Conservation (phyloP, 2,113 vertebrate genomes). For the Vireo altiloquus region DNA sequence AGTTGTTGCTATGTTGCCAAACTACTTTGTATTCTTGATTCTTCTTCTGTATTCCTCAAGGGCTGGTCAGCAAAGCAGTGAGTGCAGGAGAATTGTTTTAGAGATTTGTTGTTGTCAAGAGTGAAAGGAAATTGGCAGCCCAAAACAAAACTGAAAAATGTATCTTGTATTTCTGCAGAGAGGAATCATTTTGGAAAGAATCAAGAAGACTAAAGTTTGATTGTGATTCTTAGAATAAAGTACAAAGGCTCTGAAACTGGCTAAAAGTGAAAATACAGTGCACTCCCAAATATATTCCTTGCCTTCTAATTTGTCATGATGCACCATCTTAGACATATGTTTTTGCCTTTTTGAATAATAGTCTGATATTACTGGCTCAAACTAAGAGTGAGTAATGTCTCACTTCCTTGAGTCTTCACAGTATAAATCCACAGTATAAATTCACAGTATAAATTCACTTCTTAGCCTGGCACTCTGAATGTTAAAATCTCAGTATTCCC, state of each 20-base stretch:
- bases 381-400: neutral
- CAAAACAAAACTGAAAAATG: slow-evolving; percentile 23
- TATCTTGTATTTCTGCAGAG: neutral
- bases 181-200: slow-evolving; percentile 8
- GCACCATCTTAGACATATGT: neutral
- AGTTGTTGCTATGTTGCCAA: neutral
- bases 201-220: neutral
- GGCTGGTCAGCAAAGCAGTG: neutral
- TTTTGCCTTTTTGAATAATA: slow-evolving; percentile 9
- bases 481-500: neutral
- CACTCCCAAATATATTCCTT: neutral
- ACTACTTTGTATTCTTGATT: neutral
- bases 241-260: neutral
- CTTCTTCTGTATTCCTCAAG: neutral
- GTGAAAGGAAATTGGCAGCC: neutral
- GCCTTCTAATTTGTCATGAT: neutral
- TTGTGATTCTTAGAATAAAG: neutral
- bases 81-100: neutral
- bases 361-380: neutral
- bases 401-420: neutral
- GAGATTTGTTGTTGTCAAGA: slow-evolving; percentile 30
- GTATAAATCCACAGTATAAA: neutral
- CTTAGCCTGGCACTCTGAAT: neutral
- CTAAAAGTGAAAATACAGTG: neutral
- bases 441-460: neutral